A percentile compares a stretch with the other conserved stretches of the same genome.
These are phyloP conservation scores for Thalpophila matura DNA, from an alignment of 2,888 invertebrate species.

Conservation along the genomic window DNA sequence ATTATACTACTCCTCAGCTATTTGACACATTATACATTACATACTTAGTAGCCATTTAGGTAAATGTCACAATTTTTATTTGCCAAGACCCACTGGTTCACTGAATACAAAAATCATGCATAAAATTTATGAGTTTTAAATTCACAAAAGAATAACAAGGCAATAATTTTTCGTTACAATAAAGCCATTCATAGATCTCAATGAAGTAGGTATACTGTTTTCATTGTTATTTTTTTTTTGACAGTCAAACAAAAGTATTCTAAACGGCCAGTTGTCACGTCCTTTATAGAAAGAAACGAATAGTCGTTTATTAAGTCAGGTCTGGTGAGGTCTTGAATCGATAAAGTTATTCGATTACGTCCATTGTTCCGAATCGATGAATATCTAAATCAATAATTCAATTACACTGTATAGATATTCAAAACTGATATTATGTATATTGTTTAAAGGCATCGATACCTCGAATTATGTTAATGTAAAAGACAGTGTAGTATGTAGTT, in stretches of 20 bases:
- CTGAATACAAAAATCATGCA: slow-evolving; percentile 30
- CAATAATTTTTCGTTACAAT: slow-evolving; percentile 33
- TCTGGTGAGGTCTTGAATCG: slow-evolving; percentile 56
- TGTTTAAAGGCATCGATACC: slow-evolving; percentile 47
- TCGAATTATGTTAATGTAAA: slow-evolving; percentile 25
- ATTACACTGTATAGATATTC: slow-evolving; percentile 60
- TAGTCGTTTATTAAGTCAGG: slow-evolving; percentile 62
- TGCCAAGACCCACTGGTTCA: too few relatives aligned
- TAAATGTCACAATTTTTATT: slow-evolving; percentile 27
- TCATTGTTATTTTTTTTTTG: slow-evolving; percentile 47
- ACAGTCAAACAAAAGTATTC: slow-evolving; percentile 38
- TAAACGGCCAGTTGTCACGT: slow-evolving; percentile 59
- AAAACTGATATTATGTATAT: slow-evolving; percentile 61
- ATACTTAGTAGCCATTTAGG: too few relatives aligned
- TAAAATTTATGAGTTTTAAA: slow-evolving; percentile 43
- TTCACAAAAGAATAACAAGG: slow-evolving; percentile 42
- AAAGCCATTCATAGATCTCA: slow-evolving; percentile 33
- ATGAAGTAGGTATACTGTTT: slow-evolving; percentile 18
- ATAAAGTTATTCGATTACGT: slow-evolving; percentile 66
- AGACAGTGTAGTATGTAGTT: slow-evolving; percentile 6
- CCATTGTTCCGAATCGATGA: slow-evolving; percentile 65
- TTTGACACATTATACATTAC: too few relatives aligned
- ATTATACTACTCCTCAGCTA: too few relatives aligned
- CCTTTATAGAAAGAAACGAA: slow-evolving; percentile 47
- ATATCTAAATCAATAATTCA: slow-evolving; percentile 66